phyloP scores from a whole-genome alignment of 2,113 vertebrate genomes.

The Proteles cristata region DNA sequence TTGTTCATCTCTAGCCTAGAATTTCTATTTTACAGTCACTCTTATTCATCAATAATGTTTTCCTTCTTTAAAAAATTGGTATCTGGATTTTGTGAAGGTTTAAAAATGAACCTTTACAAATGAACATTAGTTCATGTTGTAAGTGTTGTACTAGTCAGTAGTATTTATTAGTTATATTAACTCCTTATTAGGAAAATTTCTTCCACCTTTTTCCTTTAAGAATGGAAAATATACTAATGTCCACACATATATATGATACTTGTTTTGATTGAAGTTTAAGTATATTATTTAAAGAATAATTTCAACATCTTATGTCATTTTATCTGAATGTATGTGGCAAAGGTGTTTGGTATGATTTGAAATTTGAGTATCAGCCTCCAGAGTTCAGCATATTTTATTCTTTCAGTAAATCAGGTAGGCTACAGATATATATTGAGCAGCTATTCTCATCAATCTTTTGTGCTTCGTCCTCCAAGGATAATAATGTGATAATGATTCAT shows the following conservation, averaged over 20 bases:
- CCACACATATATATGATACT: background rate
- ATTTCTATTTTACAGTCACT: background rate
- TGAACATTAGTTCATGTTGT: background rate
- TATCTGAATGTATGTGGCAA: background rate
- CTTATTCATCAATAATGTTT: constrained; percentile 5
- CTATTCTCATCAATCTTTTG: constrained; percentile 29
- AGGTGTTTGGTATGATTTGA: background rate
- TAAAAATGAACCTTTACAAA: background rate
- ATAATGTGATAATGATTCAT: constrained; percentile 37
- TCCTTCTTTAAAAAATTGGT: no score
- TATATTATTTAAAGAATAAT: background rate
- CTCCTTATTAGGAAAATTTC: background rate
- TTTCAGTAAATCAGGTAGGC: background rate
- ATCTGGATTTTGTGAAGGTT: no score
- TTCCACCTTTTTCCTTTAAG: background rate
- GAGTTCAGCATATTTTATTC: constrained; percentile 23
- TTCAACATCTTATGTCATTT: constrained; percentile 16
- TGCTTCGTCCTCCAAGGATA: background rate
- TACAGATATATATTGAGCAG: background rate
- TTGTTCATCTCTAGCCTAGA: background rate
- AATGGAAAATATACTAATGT: background rate
- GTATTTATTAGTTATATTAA: background rate
- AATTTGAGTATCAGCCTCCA: constrained; percentile 30
- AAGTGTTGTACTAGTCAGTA: background rate
- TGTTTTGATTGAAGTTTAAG: constrained; percentile 8